Base-by-base conservation (phyloP, 2,888 invertebrate species). In the Helobdella robusta region DNA sequence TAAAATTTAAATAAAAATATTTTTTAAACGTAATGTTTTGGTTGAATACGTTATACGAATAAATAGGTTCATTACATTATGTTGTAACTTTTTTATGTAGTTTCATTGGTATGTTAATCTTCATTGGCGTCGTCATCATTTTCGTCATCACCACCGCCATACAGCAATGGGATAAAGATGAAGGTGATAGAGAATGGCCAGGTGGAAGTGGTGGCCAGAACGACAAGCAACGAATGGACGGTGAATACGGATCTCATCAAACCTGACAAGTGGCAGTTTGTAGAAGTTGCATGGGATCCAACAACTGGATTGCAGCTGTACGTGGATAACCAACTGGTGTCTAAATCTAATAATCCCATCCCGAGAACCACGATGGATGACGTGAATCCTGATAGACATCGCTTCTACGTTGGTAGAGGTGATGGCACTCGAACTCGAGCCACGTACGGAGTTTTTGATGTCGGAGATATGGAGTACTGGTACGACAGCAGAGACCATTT, bases 381-480 rank as follows among this genome's bases (percentile, higher is more conserved):
- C 18, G 32, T 36, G 15, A 59, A 63, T 35, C 54, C 60, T 5
- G 64, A 64, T 25, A 23, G n/a, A 25, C 40, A 61, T 15, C 28
- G 36, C 20, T 70, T 70, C 68, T 70, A 68, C 63, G 32, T 70
- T 11, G 70, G 70, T 0, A 58, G 69, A 23, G 69, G 68, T 1
- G 67, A 68, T 11, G 68, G 66, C n/a, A 25, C 52, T 2, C 35
- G 59, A 15, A 44, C 25, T 18, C 40, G 60, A 32, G 52, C 60
- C 28, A 50, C 48, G 15, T 70, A 68, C 64, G 78, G 73, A 25
- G 73, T 74, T 52, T 74, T 74, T 44, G 71, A 72, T n/a, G 72
- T 71, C 66, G 78, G 78, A 68, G 76, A 78, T 34, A 67, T 78
- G 67, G 74, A 76, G 56, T 73, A 74, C 69, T 78, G 77, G 77